phyloP scores from a whole-genome alignment of 1,140 invertebrate species.

The Ceratina calcarata region DNA sequence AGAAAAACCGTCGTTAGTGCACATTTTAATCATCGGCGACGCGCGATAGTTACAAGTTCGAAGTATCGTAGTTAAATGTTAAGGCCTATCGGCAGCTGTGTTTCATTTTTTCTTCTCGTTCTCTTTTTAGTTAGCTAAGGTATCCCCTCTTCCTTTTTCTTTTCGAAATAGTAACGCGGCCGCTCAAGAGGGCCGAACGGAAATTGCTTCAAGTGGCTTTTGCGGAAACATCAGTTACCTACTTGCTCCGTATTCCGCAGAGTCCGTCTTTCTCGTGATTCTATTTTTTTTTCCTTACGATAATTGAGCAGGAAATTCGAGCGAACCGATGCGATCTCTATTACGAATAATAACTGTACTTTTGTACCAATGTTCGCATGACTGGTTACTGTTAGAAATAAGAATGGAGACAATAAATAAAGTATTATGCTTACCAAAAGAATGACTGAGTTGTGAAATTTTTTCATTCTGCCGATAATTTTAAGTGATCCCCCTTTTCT shows the following conservation, averaged over 20 bases:
- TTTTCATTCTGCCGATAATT: too few species aligned
- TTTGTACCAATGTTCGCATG: neutral
- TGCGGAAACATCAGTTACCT: conserved; percentile 62
- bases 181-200: conserved; percentile 60
- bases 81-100: conserved; percentile 63
- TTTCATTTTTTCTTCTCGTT: conserved; percentile 20
- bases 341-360: neutral
- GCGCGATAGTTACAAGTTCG: conserved; percentile 34
- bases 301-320: neutral
- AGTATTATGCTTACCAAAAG: conserved; percentile 9
- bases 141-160: conserved; percentile 48
- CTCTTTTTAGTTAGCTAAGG: conserved; percentile 53
- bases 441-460: neutral
- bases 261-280: conserved; percentile 28
- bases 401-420: conserved; percentile 26
- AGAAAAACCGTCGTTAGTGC: conserved; percentile 3
- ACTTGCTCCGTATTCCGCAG: conserved; percentile 37
- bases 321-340: neutral
- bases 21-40: conserved; percentile 5
- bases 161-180: conserved; percentile 52
- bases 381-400: neutral
- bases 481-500: too few species aligned
- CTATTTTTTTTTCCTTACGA: neutral
- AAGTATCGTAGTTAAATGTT: conserved; percentile 4
- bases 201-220: conserved; percentile 70